These are phyloP conservation scores for Eupithecia exiguata DNA, from an alignment of 2,888 invertebrate species.

Conservation along the genomic window DNA sequence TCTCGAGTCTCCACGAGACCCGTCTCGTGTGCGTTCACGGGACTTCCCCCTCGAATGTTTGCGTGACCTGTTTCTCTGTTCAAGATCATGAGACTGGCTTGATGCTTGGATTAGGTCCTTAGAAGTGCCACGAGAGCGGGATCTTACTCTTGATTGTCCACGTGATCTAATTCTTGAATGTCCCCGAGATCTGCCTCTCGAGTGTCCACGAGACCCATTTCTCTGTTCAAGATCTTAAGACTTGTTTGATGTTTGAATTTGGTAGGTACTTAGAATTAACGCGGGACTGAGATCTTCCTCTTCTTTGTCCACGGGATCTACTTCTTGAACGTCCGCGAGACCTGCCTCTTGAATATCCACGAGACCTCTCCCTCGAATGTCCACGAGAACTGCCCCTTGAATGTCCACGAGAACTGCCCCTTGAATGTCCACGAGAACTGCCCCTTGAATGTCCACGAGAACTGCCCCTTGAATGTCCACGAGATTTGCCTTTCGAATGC, in stretches of 20 bases:
- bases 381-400: slow-evolving; percentile 22
- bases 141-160: slow-evolving; percentile 17
- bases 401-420: slow-evolving; percentile 22
- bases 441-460: slow-evolving; percentile 32
- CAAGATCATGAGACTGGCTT: background rate
- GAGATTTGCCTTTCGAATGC: slow-evolving; percentile 14
- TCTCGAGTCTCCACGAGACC: slow-evolving; percentile 28
- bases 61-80: background rate
- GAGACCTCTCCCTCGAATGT: slow-evolving; percentile 9
- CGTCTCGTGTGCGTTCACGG: slow-evolving; percentile 20
- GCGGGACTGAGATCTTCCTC: slow-evolving; percentile 13
- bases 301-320: slow-evolving; percentile 8
- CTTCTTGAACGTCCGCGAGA: slow-evolving; percentile 21
- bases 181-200: slow-evolving; percentile 21
- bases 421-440: slow-evolving; percentile 9
- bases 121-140: background rate
- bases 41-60: slow-evolving; percentile 38
- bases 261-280: too few species aligned
- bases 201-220: slow-evolving; percentile 19
- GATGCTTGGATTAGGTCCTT: background rate
- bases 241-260: too few species aligned
- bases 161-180: slow-evolving; percentile 36
- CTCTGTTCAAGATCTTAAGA: too few species aligned
- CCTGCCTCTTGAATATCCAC: slow-evolving; percentile 22
- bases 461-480: slow-evolving; percentile 29